Evolutionary conservation across 2,797 vertebrate genomes (phyloP).

Genomic region (Bradypodion pumilum): DNA sequence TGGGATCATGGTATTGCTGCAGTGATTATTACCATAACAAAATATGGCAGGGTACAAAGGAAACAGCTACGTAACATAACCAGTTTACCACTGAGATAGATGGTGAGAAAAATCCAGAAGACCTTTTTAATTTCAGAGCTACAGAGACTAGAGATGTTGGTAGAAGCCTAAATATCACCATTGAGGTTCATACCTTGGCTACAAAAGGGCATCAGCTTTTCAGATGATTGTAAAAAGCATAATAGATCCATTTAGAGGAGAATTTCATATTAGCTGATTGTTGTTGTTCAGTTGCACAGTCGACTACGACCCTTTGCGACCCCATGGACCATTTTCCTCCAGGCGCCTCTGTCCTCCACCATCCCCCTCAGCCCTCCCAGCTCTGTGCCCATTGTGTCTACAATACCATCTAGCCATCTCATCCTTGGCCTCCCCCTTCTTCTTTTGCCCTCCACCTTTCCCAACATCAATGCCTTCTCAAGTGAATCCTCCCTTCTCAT

Average conservation of each 20-base stretch:
- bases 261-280: neutral
- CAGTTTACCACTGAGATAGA: neutral
- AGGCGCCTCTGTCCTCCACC: no score
- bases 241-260: neutral
- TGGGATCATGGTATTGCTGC: conserved; percentile 21
- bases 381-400: no score
- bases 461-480: no score
- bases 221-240: neutral
- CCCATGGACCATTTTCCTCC: no score
- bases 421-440: no score
- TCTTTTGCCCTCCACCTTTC: no score
- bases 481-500: no score
- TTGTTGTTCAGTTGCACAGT: no score
- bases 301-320: no score
- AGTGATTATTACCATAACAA: conserved; percentile 21
- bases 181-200: neutral
- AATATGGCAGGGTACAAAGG: neutral
- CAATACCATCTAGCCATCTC: no score
- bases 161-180: neutral
- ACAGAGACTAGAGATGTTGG: neutral
- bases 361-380: no score
- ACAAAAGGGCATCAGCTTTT: neutral
- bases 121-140: neutral
- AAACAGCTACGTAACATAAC: neutral
- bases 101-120: neutral